Evolutionary conservation across 35 echinoderm and acorn worm genomes (phyloP).

Genomic region (Holothuria glaberrima): DNA sequence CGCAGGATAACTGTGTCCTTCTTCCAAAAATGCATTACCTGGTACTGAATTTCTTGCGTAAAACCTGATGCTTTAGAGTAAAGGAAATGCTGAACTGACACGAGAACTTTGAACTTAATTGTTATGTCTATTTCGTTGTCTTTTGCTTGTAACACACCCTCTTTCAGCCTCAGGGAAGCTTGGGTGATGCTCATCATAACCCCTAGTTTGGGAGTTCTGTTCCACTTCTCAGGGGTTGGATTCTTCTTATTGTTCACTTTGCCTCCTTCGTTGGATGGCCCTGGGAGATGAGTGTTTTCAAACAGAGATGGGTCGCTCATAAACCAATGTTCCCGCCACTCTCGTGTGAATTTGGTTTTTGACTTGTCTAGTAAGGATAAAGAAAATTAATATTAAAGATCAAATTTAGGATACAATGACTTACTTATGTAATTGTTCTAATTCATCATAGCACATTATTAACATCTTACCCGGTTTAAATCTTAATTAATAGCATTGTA

Average conservation of each 20-base stretch:
- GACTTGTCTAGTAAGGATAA: not conserved
- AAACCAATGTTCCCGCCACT: constrained; percentile 35
- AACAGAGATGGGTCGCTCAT: constrained; percentile 3
- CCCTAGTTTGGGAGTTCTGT: not conserved
- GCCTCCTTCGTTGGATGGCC: not conserved
- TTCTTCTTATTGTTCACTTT: not conserved
- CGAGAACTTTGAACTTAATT: constrained; percentile 17
- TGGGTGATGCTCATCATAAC: not conserved
- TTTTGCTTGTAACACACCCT: constrained; percentile 4
- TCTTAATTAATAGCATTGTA: too few species aligned
- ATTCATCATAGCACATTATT: too few species aligned
- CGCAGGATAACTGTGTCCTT: not conserved
- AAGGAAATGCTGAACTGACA: constrained; percentile 14
- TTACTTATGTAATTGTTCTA: too few species aligned
- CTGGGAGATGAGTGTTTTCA: constrained; percentile 33
- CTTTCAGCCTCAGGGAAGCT: not conserved
- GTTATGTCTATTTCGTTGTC: constrained; percentile 9
- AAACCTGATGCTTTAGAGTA: not conserved
- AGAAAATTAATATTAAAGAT: not conserved
- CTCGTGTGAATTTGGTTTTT: not conserved
- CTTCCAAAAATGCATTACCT: constrained; percentile 34
- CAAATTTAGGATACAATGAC: too few species aligned
- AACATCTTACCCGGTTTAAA: too few species aligned
- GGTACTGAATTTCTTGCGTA: not conserved
- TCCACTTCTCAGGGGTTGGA: not conserved